Percentiles rank a stretch among this genome's conserved stretches.
These are phyloP conservation scores for Petaurus breviceps DNA, from an alignment of 2,113 vertebrate species.

Conservation along the genomic window DNA sequence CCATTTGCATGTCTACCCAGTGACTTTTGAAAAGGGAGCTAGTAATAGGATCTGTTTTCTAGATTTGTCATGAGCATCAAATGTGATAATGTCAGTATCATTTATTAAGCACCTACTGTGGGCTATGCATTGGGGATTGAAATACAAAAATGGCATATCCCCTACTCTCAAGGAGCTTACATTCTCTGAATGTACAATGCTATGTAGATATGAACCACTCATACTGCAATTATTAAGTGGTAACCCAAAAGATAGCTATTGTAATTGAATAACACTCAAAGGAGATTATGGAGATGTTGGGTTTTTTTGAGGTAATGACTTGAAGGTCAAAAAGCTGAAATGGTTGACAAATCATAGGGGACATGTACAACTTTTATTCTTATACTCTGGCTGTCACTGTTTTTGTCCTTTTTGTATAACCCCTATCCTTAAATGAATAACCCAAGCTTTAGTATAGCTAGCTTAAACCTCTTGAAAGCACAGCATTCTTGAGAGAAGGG, in stretches of 20 bases:
- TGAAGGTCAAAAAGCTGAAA: slow-evolving; percentile 8
- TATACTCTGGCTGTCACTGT: background rate
- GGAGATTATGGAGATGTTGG: background rate
- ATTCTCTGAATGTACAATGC: background rate
- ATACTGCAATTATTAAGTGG: background rate
- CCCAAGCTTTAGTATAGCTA: background rate
- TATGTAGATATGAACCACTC: background rate
- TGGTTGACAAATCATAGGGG: background rate
- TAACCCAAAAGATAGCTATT: background rate
- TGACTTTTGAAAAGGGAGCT: background rate
- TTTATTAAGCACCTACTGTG: background rate
- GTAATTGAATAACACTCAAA: background rate
- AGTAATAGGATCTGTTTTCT: background rate
- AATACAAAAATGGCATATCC: background rate
- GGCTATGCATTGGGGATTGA: background rate
- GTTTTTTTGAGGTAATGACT: background rate
- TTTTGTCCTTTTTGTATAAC: background rate
- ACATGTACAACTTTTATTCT: slow-evolving; percentile 14
- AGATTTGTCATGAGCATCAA: background rate
- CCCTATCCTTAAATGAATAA: slow-evolving; percentile 23
- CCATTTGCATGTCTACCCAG: no score
- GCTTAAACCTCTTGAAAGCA: slow-evolving; percentile 2
- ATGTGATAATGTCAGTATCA: background rate
- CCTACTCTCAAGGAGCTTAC: background rate
- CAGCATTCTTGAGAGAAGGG: background rate